phyloP scores from a whole-genome alignment of 2,888 invertebrate genomes.

The Unio delphinus region DNA sequence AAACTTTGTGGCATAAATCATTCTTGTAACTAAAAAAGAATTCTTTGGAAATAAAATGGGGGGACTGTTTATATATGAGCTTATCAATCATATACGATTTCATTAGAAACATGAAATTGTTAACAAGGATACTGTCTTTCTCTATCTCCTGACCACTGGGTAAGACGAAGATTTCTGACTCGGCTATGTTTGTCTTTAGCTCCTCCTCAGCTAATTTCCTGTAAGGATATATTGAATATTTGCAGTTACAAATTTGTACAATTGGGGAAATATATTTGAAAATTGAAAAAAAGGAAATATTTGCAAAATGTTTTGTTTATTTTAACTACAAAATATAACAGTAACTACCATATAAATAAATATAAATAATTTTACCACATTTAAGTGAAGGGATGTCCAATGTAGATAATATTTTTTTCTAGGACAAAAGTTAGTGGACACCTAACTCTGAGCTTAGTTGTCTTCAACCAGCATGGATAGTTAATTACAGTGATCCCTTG shows the following conservation, averaged over 20 bases:
- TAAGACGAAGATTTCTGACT: constrained; percentile 78
- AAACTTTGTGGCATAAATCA: too few relatives aligned
- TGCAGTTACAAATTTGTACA: too few relatives aligned
- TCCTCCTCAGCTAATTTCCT: constrained; percentile 85
- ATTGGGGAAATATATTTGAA: neutral
- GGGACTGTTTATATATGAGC: neutral
- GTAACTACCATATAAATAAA: too few relatives aligned
- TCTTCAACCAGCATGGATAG: neutral
- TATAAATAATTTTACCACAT: too few relatives aligned
- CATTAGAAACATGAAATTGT: neutral
- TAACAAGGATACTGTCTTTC: constrained; percentile 73
- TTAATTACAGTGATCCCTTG: too few relatives aligned
- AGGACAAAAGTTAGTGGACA: too few relatives aligned
- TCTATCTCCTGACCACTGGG: constrained; percentile 84
- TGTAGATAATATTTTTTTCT: too few relatives aligned
- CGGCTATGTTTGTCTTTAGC: constrained; percentile 82
- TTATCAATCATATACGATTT: neutral
- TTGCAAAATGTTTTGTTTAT: neutral
- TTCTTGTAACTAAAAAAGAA: neutral
- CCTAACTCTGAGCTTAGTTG: neutral
- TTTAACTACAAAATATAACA: neutral
- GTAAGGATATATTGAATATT: constrained; percentile 11
- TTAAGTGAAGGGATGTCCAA: too few relatives aligned
- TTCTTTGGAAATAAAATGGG: neutral
- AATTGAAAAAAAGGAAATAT: neutral